phyloP scores from a whole-genome alignment of 2,797 vertebrate species.

The Micromesistius poutassou region DNA sequence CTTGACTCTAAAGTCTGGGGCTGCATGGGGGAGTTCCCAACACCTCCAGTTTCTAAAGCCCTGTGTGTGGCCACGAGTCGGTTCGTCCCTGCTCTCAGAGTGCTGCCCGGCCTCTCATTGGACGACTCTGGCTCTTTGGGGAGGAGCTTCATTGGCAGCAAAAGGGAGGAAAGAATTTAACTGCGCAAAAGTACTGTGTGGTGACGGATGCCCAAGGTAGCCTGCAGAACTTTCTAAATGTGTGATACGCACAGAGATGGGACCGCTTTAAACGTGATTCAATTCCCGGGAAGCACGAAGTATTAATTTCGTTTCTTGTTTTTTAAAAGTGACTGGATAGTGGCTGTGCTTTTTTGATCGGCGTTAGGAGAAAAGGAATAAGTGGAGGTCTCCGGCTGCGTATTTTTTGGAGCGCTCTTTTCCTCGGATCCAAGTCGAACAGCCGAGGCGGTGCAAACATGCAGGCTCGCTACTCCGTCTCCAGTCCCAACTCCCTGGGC shows the following conservation, averaged over 20 bases:
- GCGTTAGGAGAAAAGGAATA: constrained; percentile 43
- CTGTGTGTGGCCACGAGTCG: constrained; percentile 61
- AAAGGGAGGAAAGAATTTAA: constrained; percentile 82
- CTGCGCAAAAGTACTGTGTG: constrained; percentile 90
- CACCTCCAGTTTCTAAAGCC: constrained; percentile 61
- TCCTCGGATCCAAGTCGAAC: constrained; percentile 36
- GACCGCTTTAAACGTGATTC: constrained; percentile 55
- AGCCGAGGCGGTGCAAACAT: constrained; percentile 70
- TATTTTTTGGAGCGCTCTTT: constrained; percentile 42
- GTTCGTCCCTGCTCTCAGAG: constrained; percentile 41
- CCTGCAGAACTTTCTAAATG: constrained; percentile 83
- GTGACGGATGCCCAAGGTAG: constrained; percentile 92
- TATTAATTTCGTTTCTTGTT: not conserved
- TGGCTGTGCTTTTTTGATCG: constrained; percentile 37
- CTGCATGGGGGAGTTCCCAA: constrained; percentile 62
- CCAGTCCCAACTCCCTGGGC: constrained; percentile 95
- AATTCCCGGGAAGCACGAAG: not conserved
- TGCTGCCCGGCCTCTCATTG: constrained; percentile 78
- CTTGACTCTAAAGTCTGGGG: constrained; percentile 57
- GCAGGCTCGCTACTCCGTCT: constrained; percentile 98
- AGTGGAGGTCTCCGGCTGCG: constrained; percentile 56
- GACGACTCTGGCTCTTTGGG: constrained; percentile 56
- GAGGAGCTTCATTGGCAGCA: constrained; percentile 77
- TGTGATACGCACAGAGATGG: constrained; percentile 69
- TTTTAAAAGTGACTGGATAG: not conserved